Base-by-base conservation (phyloP, 2,888 invertebrate species). In the Phytoseiulus persimilis region DNA sequence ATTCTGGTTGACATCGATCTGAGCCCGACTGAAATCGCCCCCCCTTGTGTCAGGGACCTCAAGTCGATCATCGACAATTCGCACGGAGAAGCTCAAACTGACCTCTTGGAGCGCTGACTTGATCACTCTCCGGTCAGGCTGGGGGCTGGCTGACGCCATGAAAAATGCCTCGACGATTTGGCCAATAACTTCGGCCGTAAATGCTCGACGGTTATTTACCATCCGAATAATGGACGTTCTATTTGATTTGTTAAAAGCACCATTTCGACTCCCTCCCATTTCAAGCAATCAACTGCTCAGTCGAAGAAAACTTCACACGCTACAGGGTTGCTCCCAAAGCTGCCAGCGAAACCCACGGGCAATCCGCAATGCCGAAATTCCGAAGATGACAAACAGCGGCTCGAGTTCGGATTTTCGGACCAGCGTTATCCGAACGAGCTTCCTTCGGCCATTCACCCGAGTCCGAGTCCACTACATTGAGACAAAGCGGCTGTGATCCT, bases 381-480 rank as follows among this genome's bases (percentile, higher is more conserved):
- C 65, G 65, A 65, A 65, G 65, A 65, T 65, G 65, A 65, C 65
- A 65, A 65, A 65, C 65, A 65, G 65, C 65, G 65, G 65, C 65
- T 39, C 2, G 65, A 14, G 65, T 65, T 65, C 46, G 6, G 46
- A 46, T n/a, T n/a, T n/a, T n/a, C n/a, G n/a, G n/a, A n/a, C n/a
- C n/a, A n/a, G n/a, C n/a, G n/a, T n/a, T n/a, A n/a, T n/a, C n/a
- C n/a, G n/a, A n/a, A n/a, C n/a, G n/a, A n/a, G n/a, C n/a, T n/a
- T n/a, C n/a, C 39, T 3, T 39, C 39, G 39, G 39, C 65, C 65
- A 14, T 14, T 65, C 65, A 23, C 28, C 65, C 28, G 65, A 65
- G 23, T 65, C 65, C 2, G 11, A 18, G 5, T 28, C 23, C 23
- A 65, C 1, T 14, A 1, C 28, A 2, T 23, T 28, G 1, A 18